Percentiles rank a stretch among this genome's conserved stretches.
phyloP scores from a whole-genome alignment of 2,113 vertebrate species.

The Dipodomys merriami region DNA sequence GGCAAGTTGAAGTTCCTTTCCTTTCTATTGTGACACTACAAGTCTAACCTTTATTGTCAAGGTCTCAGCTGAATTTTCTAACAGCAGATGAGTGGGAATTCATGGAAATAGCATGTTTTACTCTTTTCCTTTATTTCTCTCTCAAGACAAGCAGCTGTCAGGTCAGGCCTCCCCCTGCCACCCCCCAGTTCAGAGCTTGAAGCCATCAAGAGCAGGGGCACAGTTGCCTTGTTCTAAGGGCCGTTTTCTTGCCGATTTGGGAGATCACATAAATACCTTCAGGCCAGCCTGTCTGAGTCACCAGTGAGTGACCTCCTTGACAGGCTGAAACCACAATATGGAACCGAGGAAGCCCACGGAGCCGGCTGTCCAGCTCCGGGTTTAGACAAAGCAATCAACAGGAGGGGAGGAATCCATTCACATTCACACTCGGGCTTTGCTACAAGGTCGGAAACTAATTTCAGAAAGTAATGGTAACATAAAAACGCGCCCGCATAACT shows the following conservation, averaged over 20 bases:
- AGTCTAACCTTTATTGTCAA: conserved; percentile 82
- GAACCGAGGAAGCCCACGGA: conserved; percentile 59
- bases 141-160: conserved; percentile 83
- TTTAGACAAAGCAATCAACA: conserved; percentile 63
- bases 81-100: conserved; percentile 83
- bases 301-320: conserved; percentile 83
- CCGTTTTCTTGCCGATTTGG: conserved; percentile 77
- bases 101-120: conserved; percentile 82
- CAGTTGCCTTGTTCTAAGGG: conserved; percentile 79
- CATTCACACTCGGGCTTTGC: conserved; percentile 57
- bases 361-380: conserved; percentile 67
- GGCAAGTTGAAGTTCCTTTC: conserved; percentile 74
- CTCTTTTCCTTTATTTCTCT: conserved; percentile 84
- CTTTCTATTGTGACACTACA: conserved; percentile 77
- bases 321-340: conserved; percentile 82
- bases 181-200: conserved; percentile 73
- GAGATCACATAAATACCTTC: conserved; percentile 86
- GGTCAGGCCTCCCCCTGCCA: conserved; percentile 62
- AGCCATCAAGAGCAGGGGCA: conserved; percentile 82
- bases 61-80: conserved; percentile 82
- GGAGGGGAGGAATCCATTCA: conserved; percentile 46
- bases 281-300: conserved; percentile 83
- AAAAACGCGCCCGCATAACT: conserved; percentile 60
- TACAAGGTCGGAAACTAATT: conserved; percentile 71
- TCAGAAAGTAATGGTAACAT: conserved; percentile 65